Evolutionary conservation across 1,140 invertebrate genomes (phyloP).

Genomic region (Panagrolaimus sp.): DNA sequence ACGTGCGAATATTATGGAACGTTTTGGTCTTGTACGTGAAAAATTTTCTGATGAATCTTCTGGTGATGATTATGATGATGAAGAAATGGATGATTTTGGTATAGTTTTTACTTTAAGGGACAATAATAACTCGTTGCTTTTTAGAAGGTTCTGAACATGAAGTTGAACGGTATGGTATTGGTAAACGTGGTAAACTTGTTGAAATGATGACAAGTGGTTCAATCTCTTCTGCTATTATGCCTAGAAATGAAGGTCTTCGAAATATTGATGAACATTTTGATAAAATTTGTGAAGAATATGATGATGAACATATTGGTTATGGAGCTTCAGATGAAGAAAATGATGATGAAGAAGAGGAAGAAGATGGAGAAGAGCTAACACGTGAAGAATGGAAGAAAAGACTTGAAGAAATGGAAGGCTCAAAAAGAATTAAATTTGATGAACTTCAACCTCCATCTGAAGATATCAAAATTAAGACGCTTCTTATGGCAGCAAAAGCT

Average conservation of each 20-base stretch:
- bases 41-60: slow-evolving; percentile 34
- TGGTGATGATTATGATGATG: background rate
- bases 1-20: slow-evolving; percentile 2
- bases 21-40: slow-evolving; percentile 34
- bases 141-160: background rate
- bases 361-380: slow-evolving; percentile 15
- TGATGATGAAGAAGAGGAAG: slow-evolving; percentile 64
- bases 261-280: slow-evolving; percentile 85
- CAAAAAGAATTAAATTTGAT: background rate
- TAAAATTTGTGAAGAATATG: slow-evolving; percentile 77
- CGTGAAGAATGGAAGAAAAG: background rate
- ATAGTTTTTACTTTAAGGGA: background rate
- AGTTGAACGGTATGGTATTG: slow-evolving; percentile 16
- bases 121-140: slow-evolving; percentile 58
- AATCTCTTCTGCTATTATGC: slow-evolving; percentile 75
- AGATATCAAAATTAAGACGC: background rate
- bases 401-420: background rate
- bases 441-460: background rate
- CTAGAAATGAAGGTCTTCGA: slow-evolving; percentile 74
- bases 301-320: slow-evolving; percentile 69
- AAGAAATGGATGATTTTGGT: slow-evolving; percentile 3
- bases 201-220: background rate
- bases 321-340: slow-evolving; percentile 60
- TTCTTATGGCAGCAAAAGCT: background rate
- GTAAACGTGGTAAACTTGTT: background rate